A percentile compares a stretch with the other conserved stretches of the same genome.
phyloP scores from a whole-genome alignment of 2,888 invertebrate species.

The Lasioglossum oenotherae region DNA sequence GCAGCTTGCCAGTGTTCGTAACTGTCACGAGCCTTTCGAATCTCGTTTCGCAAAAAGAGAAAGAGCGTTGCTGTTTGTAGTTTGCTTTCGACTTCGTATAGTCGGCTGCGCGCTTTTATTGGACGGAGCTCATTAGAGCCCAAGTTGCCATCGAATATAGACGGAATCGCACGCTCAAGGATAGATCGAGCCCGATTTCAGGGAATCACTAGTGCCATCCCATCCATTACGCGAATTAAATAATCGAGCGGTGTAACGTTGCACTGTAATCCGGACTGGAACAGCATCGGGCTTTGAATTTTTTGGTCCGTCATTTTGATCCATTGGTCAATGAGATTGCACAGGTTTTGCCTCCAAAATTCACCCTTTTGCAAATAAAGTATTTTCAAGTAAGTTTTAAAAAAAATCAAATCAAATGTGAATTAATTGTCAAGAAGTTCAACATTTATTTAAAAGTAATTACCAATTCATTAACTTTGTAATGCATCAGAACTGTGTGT shows the following conservation, averaged over 20 bases:
- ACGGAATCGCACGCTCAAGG: background rate
- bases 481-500: too few relatives aligned
- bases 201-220: background rate
- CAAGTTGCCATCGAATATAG: background rate
- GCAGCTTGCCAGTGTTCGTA: background rate
- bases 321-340: too few relatives aligned
- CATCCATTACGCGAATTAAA: background rate
- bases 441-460: too few relatives aligned
- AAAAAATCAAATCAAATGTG: too few relatives aligned
- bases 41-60: slow-evolving; percentile 26
- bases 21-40: slow-evolving; percentile 20
- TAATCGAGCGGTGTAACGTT: background rate
- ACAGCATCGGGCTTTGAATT: background rate
- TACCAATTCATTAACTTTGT: too few relatives aligned
- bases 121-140: background rate
- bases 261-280: background rate
- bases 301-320: background rate
- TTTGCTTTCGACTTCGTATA: background rate
- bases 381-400: too few relatives aligned
- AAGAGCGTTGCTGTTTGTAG: background rate
- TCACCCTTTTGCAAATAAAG: too few relatives aligned
- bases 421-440: too few relatives aligned
- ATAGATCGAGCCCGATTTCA: slow-evolving; percentile 8
- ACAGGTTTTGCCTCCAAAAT: too few relatives aligned
- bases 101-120: background rate